Conservation (phyloP, 2,888 invertebrate genomes). For the Idaea straminata region DNA sequence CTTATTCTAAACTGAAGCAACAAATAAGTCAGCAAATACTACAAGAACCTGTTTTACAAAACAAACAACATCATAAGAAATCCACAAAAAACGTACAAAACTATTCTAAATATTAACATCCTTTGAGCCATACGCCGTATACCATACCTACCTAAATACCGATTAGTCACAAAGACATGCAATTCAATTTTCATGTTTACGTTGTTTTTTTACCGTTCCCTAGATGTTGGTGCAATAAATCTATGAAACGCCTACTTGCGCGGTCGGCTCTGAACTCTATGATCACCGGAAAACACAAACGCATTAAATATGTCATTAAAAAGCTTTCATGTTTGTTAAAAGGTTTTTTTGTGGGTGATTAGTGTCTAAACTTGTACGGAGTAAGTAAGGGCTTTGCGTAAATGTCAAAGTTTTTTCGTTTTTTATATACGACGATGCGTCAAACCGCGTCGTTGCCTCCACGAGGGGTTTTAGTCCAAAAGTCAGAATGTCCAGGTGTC, state of each 20-base stretch:
- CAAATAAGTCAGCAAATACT: not conserved
- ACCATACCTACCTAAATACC: not conserved
- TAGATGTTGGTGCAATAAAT: not conserved
- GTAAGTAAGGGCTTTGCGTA: not conserved
- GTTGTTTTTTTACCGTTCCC: not conserved
- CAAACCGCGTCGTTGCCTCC: no score
- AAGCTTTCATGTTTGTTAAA: not conserved
- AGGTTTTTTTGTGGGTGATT: slow-evolving; percentile 1
- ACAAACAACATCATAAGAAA: not conserved
- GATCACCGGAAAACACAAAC: not conserved
- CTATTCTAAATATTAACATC: not conserved
- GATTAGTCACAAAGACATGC: not conserved
- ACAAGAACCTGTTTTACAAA: not conserved
- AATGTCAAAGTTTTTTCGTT: no score
- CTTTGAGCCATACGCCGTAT: not conserved
- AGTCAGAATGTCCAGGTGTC: no score
- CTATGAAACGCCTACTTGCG: not conserved
- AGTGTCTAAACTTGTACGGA: not conserved
- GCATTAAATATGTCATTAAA: not conserved
- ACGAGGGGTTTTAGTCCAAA: no score
- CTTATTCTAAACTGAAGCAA: not conserved
- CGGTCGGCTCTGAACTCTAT: not conserved
- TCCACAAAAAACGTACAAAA: not conserved
- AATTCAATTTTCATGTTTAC: not conserved
- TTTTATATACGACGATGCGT: no score